phyloP scores from a whole-genome alignment of 2,797 vertebrate genomes.

The Oryzias dopingdopingensis region DNA sequence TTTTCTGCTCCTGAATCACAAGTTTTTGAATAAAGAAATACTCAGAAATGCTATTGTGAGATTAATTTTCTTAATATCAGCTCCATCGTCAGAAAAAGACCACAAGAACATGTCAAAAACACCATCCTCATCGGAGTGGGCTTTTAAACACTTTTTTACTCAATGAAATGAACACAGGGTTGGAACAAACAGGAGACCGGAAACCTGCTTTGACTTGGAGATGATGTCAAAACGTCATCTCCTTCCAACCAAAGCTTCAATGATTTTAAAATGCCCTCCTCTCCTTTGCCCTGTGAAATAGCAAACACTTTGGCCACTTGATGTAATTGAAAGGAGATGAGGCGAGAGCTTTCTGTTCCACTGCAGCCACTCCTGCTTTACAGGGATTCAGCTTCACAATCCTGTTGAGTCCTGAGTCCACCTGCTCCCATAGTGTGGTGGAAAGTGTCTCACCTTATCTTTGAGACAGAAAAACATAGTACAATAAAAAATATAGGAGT shows the following conservation, averaged over 20 bases:
- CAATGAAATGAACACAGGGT: neutral
- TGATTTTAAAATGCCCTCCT: constrained; percentile 1
- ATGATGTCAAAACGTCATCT: neutral
- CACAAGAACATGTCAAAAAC: too few species aligned
- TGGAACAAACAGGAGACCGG: neutral
- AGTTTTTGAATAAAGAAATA: too few species aligned
- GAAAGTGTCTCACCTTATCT: constrained; percentile 48
- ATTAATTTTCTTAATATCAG: too few species aligned
- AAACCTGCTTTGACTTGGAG: neutral
- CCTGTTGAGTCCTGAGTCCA: constrained; percentile 71
- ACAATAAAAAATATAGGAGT: constrained; percentile 34
- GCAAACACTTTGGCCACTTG: constrained; percentile 51
- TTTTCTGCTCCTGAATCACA: too few species aligned
- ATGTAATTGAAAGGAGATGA: constrained; percentile 58
- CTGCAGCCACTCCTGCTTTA: constrained; percentile 51
- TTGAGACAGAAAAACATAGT: constrained; percentile 37
- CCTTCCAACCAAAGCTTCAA: neutral
- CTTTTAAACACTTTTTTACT: neutral
- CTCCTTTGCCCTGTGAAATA: constrained; percentile 5
- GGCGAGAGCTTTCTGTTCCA: constrained; percentile 44
- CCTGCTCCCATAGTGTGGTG: constrained; percentile 56
- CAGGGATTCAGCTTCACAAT: constrained; percentile 49
- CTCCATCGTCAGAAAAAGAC: too few species aligned
- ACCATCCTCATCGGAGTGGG: neutral
- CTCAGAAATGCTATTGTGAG: too few species aligned